Evolutionary conservation across 2,113 vertebrate genomes (phyloP), one percentile per base, ranked within the genome.

Genomic region (Dicaeum eximium): DNA sequence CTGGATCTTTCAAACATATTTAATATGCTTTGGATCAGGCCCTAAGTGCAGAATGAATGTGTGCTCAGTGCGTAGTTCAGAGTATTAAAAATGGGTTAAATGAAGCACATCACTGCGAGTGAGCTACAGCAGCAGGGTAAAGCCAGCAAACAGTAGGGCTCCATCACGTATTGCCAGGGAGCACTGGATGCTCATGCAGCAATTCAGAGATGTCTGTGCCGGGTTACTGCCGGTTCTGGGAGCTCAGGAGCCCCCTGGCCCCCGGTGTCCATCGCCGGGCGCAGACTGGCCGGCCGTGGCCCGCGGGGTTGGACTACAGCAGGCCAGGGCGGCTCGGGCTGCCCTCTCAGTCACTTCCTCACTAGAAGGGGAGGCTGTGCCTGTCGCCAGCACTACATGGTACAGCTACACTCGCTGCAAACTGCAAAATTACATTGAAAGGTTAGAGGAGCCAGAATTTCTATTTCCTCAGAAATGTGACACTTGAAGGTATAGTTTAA

Each of bases 301-400:
- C 95, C 66, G 23, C 1, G 31, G 64, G 45, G 13, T 72, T 35
- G 87, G 93, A 44, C 28, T 88, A 80, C 84, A 75, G 89, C 50
- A 48, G 61, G 83, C 72, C 91, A 84, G 6, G 88, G 69, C 30
- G 61, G 25, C 1, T 6, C 4, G 53, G 72, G 91, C 74, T 94
- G 92, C 65, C 86, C 96, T 57, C 23, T 80, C 92, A 50, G 48
- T 33, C 94, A 95, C 93, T 38, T 72, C 80, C 89, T 92, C 89
- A 62, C 86, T 94, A 94, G 90, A 88, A 96, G 74, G 90, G 78
- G 92, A 95, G 57, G 54, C 90, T 95, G 8, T 61, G 86, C 53
- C 50, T 82, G 78, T 73, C 45, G 65, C 78, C 86, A 95, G 90
- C 53, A 53, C 92, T 80, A 89, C 37, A 51, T 7, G 48, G 77